Base-by-base conservation (phyloP, 2,888 invertebrate species). In the Malachius bipustulatus region DNA sequence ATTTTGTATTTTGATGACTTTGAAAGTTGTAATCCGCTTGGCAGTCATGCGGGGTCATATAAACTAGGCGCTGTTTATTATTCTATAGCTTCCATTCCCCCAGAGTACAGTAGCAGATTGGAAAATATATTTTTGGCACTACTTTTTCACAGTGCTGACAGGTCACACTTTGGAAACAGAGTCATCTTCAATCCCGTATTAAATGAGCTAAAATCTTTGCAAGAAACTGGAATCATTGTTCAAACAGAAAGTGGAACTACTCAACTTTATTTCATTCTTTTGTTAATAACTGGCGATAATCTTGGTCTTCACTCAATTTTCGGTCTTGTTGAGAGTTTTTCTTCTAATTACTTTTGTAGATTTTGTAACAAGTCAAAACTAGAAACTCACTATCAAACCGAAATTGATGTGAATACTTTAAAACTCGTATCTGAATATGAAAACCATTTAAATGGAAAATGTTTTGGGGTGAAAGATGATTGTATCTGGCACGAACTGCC, bases 21-120 rank as follows among this genome's bases (percentile, higher is more conserved):
- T n/a, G n/a, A n/a, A n/a, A n/a, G n/a, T n/a, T n/a, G n/a, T n/a
- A 50, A 52, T 40, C 46, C 51, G 9, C 27, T 51, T 15, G 49
- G 49, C 4, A 47, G 44, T 28, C 51, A 48, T 38, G 40, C 47
- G 4, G 50, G 47, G 6, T 32, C 33, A 10, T 38, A 50, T 29
- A 52, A 51, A 39, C 34, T 50, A 28, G 50, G 50, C 15, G 47
- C 37, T 32, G 43, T 51, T 14, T 52, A 52, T 44, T 38, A 41
- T 13, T 32, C 44, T 24, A 37, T 50, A 19, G 33, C 41, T 10
- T 37, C 38, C 32, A 31, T 52, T 28, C 51, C 50, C 10, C 49
- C 44, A 11, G 32, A 48, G 16, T 41, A 39, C 27, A 15, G 35
- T 15, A 39, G 37, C 16, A 35, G 38, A 29, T 39, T 49, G 30